Evolutionary conservation across 1,140 invertebrate genomes (phyloP).

Genomic region (Alviniconcha marisindica): DNA sequence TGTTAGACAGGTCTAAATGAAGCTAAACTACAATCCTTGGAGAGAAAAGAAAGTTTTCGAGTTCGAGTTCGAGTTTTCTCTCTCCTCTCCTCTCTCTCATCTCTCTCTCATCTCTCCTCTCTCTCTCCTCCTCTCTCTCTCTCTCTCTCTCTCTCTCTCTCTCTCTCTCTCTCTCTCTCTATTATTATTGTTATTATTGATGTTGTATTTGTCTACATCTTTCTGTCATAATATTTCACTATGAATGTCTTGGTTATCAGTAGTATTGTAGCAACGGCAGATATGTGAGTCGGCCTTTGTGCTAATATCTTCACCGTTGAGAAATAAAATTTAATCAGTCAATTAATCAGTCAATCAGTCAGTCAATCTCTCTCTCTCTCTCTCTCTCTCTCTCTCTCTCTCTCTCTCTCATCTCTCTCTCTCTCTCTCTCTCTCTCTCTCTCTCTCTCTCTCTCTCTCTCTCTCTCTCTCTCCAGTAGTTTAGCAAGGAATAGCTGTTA

Average conservation of each 20-base stretch:
- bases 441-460: not conserved
- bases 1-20: too few species aligned
- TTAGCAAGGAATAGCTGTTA: too few species aligned
- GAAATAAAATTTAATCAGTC: too few species aligned
- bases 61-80: not conserved
- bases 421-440: slow-evolving; percentile 1
- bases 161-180: not conserved
- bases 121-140: not conserved
- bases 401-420: not conserved
- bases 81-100: not conserved
- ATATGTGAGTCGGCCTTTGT: too few species aligned
- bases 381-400: not conserved
- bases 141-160: not conserved
- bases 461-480: not conserved
- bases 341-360: too few species aligned
- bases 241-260: too few species aligned
- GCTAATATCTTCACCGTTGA: too few species aligned
- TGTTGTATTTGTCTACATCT: too few species aligned
- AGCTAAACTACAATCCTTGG: too few species aligned
- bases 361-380: not conserved
- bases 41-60: too few species aligned
- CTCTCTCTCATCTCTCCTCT: not conserved
- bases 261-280: too few species aligned
- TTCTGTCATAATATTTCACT: too few species aligned
- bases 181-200: slow-evolving; percentile 16